Conservation (phyloP, 2,113 vertebrate genomes). For the Aspiorhynchus laticeps region DNA sequence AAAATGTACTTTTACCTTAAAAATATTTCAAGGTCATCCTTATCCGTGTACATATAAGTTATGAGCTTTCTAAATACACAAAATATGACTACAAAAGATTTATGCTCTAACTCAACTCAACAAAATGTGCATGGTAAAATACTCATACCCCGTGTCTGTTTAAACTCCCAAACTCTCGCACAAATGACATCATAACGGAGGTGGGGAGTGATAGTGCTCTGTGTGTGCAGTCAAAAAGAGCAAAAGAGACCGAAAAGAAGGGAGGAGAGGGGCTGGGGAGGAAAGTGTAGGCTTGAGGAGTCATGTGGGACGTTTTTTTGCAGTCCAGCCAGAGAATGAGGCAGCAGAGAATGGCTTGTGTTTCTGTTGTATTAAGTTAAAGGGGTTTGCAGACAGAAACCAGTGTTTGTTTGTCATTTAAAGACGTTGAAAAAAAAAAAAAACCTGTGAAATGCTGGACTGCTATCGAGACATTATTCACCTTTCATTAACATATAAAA, state of each 20-base stretch:
- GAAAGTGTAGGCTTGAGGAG: conserved; percentile 7
- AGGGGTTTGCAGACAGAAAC: not conserved
- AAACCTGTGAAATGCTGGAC: not conserved
- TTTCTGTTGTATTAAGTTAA: not conserved
- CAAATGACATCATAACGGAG: conserved; percentile 18
- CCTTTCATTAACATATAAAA: not conserved
- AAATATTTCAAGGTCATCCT: not conserved
- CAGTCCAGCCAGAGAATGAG: conserved; percentile 13
- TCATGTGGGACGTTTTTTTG: not conserved
- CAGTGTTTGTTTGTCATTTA: not conserved
- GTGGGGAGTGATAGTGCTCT: not conserved
- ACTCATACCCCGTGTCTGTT: not conserved
- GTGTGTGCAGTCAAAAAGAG: not conserved
- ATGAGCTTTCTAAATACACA: not conserved
- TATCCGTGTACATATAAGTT: not conserved
- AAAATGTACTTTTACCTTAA: not conserved
- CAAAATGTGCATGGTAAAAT: not conserved
- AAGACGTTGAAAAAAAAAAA: not conserved
- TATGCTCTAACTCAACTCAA: not conserved
- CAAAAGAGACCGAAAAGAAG: conserved; percentile 7
- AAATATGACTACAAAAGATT: not conserved
- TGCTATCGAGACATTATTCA: not conserved
- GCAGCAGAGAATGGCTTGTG: not conserved
- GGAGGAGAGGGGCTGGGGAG: not conserved
- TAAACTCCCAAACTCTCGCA: conserved; percentile 4